Conservation (phyloP, 2,888 invertebrate genomes). For the Clepsis dumicolana region DNA sequence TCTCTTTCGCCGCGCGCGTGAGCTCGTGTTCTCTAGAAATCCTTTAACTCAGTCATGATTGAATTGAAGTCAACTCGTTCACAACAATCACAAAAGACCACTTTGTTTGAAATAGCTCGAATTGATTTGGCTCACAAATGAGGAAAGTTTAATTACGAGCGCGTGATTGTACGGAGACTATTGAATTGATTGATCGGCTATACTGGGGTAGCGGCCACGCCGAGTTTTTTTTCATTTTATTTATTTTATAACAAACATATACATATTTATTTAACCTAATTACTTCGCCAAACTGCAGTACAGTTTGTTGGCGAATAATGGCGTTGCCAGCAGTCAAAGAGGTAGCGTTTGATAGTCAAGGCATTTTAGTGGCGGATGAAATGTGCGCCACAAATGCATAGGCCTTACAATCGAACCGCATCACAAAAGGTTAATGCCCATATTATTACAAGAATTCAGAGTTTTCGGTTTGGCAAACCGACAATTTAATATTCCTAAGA, state of each 20-base stretch:
- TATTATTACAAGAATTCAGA: not conserved
- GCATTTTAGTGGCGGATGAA: not conserved
- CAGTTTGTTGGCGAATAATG: too few relatives aligned
- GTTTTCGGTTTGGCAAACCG: not conserved
- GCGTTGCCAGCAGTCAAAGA: not conserved
- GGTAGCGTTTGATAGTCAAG: too few relatives aligned
- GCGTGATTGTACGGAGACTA: conserved; percentile 1
- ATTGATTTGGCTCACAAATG: conserved; percentile 34
- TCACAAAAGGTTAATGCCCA: not conserved
- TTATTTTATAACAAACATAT: too few relatives aligned
- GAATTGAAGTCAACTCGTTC: not conserved
- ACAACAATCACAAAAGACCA: conserved; percentile 10
- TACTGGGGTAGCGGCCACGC: not conserved
- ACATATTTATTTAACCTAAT: too few relatives aligned
- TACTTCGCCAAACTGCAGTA: too few relatives aligned
- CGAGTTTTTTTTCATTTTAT: too few relatives aligned
- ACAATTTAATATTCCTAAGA: not conserved
- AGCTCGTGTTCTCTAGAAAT: not conserved
- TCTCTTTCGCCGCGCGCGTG: not conserved
- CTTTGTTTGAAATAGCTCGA: conserved; percentile 32
- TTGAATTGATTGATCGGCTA: conserved; percentile 25
- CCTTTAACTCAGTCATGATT: not conserved
- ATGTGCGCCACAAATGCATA: too few relatives aligned
- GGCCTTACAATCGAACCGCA: too few relatives aligned
- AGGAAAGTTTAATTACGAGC: conserved; percentile 29